Evolutionary conservation across 2,888 invertebrate species (phyloP).

Genomic region (Apoderus coryli): DNA sequence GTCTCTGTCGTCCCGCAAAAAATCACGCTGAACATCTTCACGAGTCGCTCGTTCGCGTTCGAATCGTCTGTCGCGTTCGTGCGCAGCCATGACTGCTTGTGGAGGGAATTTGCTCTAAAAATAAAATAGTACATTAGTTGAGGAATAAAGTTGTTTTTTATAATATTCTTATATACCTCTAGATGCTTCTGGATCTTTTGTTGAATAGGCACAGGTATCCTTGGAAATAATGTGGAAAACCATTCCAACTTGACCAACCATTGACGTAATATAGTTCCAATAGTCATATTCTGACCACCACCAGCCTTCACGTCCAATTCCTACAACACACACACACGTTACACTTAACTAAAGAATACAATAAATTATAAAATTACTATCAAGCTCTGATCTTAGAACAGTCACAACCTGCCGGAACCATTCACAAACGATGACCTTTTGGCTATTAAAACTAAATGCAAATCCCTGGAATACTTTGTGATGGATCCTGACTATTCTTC

Average conservation of each 20-base stretch:
- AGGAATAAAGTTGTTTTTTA: not conserved
- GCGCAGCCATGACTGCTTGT: conserved; percentile 25
- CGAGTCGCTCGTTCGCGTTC: conserved; percentile 18
- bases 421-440: too few relatives aligned
- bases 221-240: conserved; percentile 96
- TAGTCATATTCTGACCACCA: conserved; percentile 82
- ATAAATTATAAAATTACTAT: too few relatives aligned
- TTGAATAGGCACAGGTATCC: conserved; percentile 96
- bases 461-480: too few relatives aligned
- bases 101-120: conserved; percentile 29
- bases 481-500: too few relatives aligned
- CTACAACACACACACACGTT: conserved; percentile 37
- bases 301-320: conserved; percentile 97
- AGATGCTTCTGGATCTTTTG: conserved; percentile 72
- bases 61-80: conserved; percentile 15
- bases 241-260: conserved; percentile 94
- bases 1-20: conserved; percentile 26
- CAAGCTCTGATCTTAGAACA: too few relatives aligned
- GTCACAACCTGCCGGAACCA: too few relatives aligned
- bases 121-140: conserved; percentile 9
- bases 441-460: too few relatives aligned
- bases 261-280: conserved; percentile 85
- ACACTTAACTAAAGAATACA: conserved; percentile 9
- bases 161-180: conserved; percentile 31
- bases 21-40: conserved; percentile 25